These are phyloP conservation scores for Sigmodon hispidus DNA, from an alignment of 2,113 vertebrate species.

Conservation along the genomic window DNA sequence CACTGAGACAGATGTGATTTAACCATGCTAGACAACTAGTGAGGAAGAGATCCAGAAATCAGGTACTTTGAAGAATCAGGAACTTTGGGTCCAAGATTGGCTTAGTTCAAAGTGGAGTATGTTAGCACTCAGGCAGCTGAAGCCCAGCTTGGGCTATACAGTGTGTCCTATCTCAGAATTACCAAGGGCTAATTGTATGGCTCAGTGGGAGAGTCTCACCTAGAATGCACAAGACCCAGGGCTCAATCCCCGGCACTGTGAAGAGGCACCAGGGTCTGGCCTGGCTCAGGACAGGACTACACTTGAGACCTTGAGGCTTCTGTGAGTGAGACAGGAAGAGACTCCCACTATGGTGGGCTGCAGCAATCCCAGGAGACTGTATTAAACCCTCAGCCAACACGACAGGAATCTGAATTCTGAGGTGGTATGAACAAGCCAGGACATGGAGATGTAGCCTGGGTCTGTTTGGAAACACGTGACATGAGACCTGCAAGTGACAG, in stretches of 20 bases:
- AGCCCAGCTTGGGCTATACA: not conserved
- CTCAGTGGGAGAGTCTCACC: not conserved
- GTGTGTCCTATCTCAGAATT: not conserved
- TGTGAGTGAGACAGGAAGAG: not conserved
- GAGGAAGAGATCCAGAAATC: not conserved
- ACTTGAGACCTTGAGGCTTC: not conserved
- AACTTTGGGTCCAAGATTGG: not conserved
- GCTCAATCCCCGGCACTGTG: not conserved
- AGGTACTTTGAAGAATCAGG: too few species aligned
- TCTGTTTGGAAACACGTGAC: not conserved
- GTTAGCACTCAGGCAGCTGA: not conserved
- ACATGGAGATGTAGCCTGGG: not conserved
- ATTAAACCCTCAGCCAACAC: not conserved
- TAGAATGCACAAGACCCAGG: not conserved
- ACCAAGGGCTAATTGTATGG: not conserved
- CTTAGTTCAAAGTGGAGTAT: not conserved
- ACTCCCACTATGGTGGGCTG: not conserved
- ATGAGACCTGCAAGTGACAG: not conserved
- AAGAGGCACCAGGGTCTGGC: not conserved
- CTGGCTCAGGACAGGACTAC: not conserved
- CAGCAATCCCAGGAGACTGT: not conserved
- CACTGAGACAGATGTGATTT: not conserved
- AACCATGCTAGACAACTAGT: not conserved
- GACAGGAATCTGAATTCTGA: not conserved
- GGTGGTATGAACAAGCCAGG: not conserved